Evolutionary conservation across 2,797 vertebrate species (phyloP).

Genomic region (Hydrophis major): DNA sequence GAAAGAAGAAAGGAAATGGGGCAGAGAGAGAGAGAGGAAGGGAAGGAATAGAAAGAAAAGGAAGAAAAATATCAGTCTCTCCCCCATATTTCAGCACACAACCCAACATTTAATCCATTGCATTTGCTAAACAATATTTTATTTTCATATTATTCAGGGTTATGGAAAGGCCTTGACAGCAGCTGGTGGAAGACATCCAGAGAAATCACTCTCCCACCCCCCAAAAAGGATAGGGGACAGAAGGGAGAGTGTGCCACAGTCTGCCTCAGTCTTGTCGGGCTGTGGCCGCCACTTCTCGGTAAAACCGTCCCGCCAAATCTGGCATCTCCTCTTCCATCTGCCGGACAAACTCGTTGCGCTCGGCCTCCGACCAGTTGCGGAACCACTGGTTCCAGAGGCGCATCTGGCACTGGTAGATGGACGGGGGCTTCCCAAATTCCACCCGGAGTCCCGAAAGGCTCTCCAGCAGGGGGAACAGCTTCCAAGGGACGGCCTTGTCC

Average conservation of each 20-base stretch:
- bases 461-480: conserved; percentile 83
- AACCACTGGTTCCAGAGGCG: conserved; percentile 93
- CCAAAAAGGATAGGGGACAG: no score
- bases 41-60: no score
- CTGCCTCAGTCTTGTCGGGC: conserved; percentile 74
- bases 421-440: conserved; percentile 60
- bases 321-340: conserved; percentile 80
- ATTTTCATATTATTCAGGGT: not conserved
- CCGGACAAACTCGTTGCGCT: conserved; percentile 84
- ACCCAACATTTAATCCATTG: not conserved
- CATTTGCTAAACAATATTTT: not conserved
- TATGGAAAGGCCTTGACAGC: not conserved
- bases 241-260: no score
- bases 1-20: not conserved
- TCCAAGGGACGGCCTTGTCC: conserved; percentile 86
- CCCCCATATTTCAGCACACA: not conserved
- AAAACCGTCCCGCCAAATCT: conserved; percentile 81
- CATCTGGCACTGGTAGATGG: conserved; percentile 90
- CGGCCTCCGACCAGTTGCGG: conserved; percentile 85
- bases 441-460: conserved; percentile 83
- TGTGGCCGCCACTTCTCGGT: conserved; percentile 79
- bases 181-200: not conserved
- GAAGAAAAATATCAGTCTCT: no score
- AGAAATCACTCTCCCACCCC: no score
- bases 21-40: no score